A percentile compares a stretch with the other conserved stretches of the same genome.
phyloP scores from a whole-genome alignment of 2,113 vertebrate genomes.

The Recurvirostra avosetta region DNA sequence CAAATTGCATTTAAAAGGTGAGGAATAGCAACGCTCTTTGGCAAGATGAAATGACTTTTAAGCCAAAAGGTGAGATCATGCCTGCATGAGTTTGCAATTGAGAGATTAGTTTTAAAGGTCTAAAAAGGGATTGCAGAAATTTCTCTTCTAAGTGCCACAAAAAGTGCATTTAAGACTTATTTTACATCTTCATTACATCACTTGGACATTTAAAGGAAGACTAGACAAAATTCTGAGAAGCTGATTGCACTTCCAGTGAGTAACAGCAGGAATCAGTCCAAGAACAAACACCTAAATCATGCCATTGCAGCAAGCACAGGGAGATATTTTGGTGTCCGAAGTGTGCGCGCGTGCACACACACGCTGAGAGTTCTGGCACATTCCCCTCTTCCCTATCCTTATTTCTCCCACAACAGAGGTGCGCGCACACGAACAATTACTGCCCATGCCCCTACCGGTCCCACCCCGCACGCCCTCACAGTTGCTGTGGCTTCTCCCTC shows the following conservation, averaged over 20 bases:
- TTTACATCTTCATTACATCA: constrained; percentile 31
- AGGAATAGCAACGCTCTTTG: constrained; percentile 25
- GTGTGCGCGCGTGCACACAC: rapidly evolving
- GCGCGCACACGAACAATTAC: not conserved
- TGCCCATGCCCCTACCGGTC: not conserved
- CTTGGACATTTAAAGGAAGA: not conserved
- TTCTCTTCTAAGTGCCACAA: not conserved
- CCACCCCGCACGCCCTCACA: rapidly evolving
- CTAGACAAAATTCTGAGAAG: not conserved
- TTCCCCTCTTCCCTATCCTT: not conserved
- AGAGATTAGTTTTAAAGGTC: not conserved
- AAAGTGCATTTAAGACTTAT: not conserved
- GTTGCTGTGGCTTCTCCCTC: not conserved
- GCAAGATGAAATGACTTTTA: constrained; percentile 9
- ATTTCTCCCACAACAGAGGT: not conserved
- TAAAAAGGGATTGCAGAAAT: not conserved
- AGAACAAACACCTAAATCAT: constrained; percentile 21
- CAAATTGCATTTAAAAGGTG: constrained; percentile 30
- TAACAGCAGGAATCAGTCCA: not conserved
- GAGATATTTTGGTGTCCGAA: not conserved
- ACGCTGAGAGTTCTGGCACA: not conserved
- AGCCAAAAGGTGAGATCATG: constrained; percentile 52
- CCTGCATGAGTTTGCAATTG: not conserved
- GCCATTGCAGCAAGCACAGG: not conserved
- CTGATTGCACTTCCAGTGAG: not conserved